These are phyloP conservation scores for Heliconius hewitsoni DNA, from an alignment of 1,140 invertebrate genomes.

Conservation along the genomic window DNA sequence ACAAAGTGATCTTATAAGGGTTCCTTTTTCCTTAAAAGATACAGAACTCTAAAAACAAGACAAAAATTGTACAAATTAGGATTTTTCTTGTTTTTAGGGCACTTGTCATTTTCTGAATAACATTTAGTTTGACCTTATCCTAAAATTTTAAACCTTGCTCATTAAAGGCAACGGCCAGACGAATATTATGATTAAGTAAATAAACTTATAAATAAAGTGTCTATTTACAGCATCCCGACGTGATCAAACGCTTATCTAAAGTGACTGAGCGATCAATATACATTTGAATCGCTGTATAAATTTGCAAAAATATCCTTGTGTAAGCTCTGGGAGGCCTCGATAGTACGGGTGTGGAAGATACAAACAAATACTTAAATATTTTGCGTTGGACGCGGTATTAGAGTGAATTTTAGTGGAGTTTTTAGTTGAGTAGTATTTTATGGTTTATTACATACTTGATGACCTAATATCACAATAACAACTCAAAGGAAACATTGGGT, in stretches of 20 bases:
- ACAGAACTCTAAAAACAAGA: no score
- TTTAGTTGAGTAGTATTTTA: no score
- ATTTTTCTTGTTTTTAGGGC: no score
- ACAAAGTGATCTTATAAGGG: no score
- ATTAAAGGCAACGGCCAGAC: slow-evolving; percentile 11
- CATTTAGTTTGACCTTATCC: neutral
- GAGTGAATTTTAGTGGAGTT: no score
- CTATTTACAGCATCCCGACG: slow-evolving; percentile 5
- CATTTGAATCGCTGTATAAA: slow-evolving; percentile 35
- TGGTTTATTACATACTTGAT: no score
- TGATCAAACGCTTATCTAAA: slow-evolving; percentile 31
- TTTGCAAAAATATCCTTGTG: slow-evolving; percentile 57
- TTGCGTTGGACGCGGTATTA: slow-evolving; percentile 40
- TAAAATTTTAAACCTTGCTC: neutral
- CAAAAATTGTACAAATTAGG: no score
- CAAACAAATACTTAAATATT: neutral
- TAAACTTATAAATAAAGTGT: slow-evolving; percentile 7
- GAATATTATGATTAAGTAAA: neutral
- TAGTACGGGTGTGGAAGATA: slow-evolving; percentile 19
- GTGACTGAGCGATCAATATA: slow-evolving; percentile 32
- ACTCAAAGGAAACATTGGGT: no score
- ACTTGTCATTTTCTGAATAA: neutral
- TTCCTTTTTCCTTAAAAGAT: no score
- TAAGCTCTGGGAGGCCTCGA: slow-evolving; percentile 49
- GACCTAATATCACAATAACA: no score